Conservation (phyloP, 2,797 vertebrate genomes). For the Pseudotriccus pelzelni region DNA sequence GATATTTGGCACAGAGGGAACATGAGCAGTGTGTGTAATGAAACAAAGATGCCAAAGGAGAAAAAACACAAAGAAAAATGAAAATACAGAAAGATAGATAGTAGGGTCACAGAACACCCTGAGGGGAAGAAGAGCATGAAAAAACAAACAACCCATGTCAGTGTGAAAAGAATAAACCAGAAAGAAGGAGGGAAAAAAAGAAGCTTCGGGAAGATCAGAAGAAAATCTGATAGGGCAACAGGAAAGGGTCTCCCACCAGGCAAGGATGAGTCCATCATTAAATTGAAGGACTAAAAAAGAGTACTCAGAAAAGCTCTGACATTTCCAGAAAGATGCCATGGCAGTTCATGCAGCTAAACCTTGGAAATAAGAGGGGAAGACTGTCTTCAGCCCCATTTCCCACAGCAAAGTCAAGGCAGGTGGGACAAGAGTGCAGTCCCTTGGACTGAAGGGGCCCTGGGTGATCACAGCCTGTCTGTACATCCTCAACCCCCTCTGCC, state of each 20-base stretch:
- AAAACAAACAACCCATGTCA: not conserved
- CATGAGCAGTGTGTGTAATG: not conserved
- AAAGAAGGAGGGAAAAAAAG: not conserved
- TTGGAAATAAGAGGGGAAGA: not conserved
- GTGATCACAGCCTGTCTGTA: not conserved
- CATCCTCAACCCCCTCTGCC: not conserved
- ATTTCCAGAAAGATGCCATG: not conserved
- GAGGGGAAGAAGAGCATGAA: not conserved
- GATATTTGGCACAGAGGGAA: not conserved
- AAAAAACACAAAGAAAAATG: not conserved
- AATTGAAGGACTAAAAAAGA: not conserved
- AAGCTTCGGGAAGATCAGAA: not conserved
- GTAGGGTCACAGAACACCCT: not conserved
- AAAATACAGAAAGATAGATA: constrained; percentile 12
- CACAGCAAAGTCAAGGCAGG: not conserved
- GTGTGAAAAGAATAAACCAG: not conserved
- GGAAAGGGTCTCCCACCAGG: not conserved
- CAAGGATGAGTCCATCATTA: not conserved
- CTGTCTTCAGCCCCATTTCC: not conserved
- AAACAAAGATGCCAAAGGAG: not conserved
- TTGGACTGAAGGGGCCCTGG: rapidly evolving
- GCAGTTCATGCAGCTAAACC: not conserved
- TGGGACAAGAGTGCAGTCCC: rapidly evolving
- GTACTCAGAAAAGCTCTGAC: not conserved
- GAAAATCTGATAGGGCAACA: not conserved